phyloP scores from a whole-genome alignment of 1,140 invertebrate species.

The Muscidifurax raptorellus region DNA sequence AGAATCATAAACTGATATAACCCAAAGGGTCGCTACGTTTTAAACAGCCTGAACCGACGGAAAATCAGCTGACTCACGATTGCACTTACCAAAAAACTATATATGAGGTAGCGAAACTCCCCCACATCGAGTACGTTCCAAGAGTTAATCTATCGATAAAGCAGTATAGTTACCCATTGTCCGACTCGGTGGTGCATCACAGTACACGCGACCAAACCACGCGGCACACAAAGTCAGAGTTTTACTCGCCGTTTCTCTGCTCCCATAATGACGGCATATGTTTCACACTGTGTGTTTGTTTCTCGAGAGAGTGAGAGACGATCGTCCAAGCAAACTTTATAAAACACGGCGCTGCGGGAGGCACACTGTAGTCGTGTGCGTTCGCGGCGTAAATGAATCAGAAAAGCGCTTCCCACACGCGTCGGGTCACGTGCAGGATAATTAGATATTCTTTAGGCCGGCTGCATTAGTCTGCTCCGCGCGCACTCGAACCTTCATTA shows the following conservation, averaged over 20 bases:
- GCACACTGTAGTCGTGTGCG: background rate
- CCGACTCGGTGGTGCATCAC: background rate
- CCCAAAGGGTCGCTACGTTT: background rate
- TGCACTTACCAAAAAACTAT: background rate
- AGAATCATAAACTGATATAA: background rate
- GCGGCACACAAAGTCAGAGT: background rate
- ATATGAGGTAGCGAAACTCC: background rate
- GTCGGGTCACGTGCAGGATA: constrained; percentile 63
- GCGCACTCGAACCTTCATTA: constrained; percentile 20
- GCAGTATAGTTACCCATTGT: constrained; percentile 8
- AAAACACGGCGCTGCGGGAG: constrained; percentile 57
- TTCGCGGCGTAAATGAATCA: constrained; percentile 52
- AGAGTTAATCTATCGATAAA: constrained; percentile 47
- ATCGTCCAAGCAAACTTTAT: constrained; percentile 55
- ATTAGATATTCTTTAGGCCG: constrained; percentile 63
- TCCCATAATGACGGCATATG: constrained; percentile 59
- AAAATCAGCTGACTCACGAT: background rate
- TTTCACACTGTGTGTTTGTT: constrained; percentile 55
- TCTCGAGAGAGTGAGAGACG: background rate
- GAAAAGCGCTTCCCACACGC: constrained; percentile 61
- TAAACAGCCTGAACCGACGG: background rate
- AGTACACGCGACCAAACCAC: background rate
- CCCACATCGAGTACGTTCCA: background rate
- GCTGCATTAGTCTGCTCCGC: constrained; percentile 6
- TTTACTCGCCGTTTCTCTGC: constrained; percentile 3